A percentile compares a stretch with the other conserved stretches of the same genome.
phyloP scores from a whole-genome alignment of 1,140 invertebrate species.

The Diorhabda sublineata region DNA sequence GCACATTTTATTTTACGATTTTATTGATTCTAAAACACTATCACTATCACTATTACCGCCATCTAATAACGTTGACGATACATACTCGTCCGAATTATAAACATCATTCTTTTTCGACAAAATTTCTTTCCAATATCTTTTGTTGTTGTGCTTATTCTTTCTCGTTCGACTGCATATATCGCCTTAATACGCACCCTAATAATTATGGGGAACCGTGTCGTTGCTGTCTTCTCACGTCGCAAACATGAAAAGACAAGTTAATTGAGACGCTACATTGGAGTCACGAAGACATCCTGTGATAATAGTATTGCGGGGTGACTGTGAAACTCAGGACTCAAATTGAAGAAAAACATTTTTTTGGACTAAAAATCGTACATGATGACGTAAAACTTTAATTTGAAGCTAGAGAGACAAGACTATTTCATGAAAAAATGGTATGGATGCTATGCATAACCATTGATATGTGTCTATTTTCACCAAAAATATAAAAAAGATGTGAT shows the following conservation, averaged over 20 bases:
- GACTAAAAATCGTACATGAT: constrained; percentile 8
- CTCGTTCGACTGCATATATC: not conserved
- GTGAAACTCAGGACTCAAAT: constrained; percentile 5
- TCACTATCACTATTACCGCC: too few species aligned
- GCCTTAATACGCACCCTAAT: not conserved
- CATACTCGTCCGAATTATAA: not conserved
- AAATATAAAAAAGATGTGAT: too few species aligned
- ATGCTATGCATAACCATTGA: too few species aligned
- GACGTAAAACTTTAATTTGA: constrained; percentile 7
- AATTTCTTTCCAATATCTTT: not conserved
- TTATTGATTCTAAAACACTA: too few species aligned
- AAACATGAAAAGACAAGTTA: constrained; percentile 7
- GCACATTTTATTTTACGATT: too few species aligned
- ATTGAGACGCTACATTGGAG: constrained; percentile 1
- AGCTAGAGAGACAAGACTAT: not conserved
- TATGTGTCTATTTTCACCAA: too few species aligned
- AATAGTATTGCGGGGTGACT: constrained; percentile 4
- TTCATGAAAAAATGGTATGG: not conserved
- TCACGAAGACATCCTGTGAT: not conserved
- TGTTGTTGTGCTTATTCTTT: not conserved
- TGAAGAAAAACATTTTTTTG: constrained; percentile 4
- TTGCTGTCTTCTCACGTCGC: constrained; percentile 2
- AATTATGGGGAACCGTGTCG: not conserved
- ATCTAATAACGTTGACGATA: too few species aligned
- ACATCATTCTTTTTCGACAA: not conserved